Percentiles rank a stretch among this genome's conserved stretches.
Evolutionary conservation across 2,797 vertebrate species (phyloP).

Genomic region (Notolabrus celidotus): DNA sequence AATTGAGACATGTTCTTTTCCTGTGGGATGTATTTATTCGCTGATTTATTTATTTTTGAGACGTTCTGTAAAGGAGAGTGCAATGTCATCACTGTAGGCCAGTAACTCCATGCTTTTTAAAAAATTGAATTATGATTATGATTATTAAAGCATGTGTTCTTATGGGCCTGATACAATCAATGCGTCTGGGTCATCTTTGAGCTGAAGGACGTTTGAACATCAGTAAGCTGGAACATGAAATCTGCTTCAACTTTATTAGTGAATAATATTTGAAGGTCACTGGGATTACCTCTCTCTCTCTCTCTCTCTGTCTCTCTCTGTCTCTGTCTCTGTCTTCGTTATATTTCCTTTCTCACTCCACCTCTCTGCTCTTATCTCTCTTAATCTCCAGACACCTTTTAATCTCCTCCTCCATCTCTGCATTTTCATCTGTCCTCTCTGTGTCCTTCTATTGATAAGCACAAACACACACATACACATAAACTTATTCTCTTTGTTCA

Average conservation of each 20-base stretch:
- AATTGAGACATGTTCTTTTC: slow-evolving; percentile 32
- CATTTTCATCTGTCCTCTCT: slow-evolving; percentile 10
- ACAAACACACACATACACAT: slow-evolving; percentile 5
- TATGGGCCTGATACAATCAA: slow-evolving; percentile 68
- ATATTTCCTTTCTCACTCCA: slow-evolving; percentile 3
- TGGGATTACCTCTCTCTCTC: not conserved
- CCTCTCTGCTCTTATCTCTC: slow-evolving; percentile 4
- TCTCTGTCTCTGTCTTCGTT: too few relatives aligned
- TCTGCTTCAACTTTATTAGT: too few relatives aligned
- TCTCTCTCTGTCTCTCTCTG: not conserved
- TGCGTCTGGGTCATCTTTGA: slow-evolving; percentile 57
- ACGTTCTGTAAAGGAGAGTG: slow-evolving; percentile 59
- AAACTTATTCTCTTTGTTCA: not conserved
- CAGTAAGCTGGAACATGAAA: too few relatives aligned
- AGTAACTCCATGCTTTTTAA: slow-evolving; percentile 61
- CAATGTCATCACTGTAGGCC: slow-evolving; percentile 58
- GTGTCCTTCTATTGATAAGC: not conserved
- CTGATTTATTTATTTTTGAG: slow-evolving; percentile 75
- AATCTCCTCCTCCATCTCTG: slow-evolving; percentile 32
- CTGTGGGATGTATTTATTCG: slow-evolving; percentile 74
- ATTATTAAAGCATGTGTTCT: slow-evolving; percentile 85
- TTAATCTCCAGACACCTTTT: slow-evolving; percentile 32
- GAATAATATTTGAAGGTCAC: slow-evolving; percentile 39
- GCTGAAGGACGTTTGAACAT: slow-evolving; percentile 20
- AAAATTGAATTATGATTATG: slow-evolving; percentile 57